Evolutionary conservation across 1,140 invertebrate genomes (phyloP).

Genomic region (Spodoptera litura): DNA sequence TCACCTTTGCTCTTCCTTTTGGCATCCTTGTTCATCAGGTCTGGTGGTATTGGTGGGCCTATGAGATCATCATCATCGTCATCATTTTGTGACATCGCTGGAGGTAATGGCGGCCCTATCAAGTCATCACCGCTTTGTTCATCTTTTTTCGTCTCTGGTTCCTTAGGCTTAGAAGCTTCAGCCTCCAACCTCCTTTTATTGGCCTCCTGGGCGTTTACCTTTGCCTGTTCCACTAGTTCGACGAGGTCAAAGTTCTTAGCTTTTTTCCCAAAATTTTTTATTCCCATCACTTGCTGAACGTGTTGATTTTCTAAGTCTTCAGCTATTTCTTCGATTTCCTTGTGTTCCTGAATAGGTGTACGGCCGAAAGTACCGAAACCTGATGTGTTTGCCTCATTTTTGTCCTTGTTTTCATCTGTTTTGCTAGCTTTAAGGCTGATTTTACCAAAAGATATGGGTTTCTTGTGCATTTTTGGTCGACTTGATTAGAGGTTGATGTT

Average conservation of each 20-base stretch:
- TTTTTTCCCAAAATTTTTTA: slow-evolving; percentile 92
- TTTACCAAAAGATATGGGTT: slow-evolving; percentile 84
- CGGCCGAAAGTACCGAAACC: slow-evolving; percentile 89
- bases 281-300: slow-evolving; percentile 91
- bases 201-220: slow-evolving; percentile 79
- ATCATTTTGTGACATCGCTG: slow-evolving; percentile 44
- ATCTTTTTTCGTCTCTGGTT: slow-evolving; percentile 59
- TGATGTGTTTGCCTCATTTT: slow-evolving; percentile 61
- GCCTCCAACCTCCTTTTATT: slow-evolving; percentile 66
- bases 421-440: slow-evolving; percentile 74
- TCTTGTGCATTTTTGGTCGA: slow-evolving; percentile 75
- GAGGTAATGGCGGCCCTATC: slow-evolving; percentile 88
- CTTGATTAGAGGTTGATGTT: no score
- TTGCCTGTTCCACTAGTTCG: slow-evolving; percentile 85
- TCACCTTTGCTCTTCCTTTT: slow-evolving; percentile 65
- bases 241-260: slow-evolving; percentile 91
- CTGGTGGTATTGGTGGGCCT: slow-evolving; percentile 66
- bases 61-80: slow-evolving; percentile 62
- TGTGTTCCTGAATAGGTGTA: slow-evolving; percentile 82
- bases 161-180: slow-evolving; percentile 58
- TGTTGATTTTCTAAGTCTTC: slow-evolving; percentile 90
- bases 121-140: slow-evolving; percentile 83
- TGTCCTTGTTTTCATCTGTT: slow-evolving; percentile 49
- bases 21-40: slow-evolving; percentile 54
- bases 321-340: slow-evolving; percentile 88